Percentiles rank a stretch among this genome's conserved stretches.
These are phyloP conservation scores for Oscheius sp. DNA, from an alignment of 2,888 invertebrate species.

Conservation along the genomic window DNA sequence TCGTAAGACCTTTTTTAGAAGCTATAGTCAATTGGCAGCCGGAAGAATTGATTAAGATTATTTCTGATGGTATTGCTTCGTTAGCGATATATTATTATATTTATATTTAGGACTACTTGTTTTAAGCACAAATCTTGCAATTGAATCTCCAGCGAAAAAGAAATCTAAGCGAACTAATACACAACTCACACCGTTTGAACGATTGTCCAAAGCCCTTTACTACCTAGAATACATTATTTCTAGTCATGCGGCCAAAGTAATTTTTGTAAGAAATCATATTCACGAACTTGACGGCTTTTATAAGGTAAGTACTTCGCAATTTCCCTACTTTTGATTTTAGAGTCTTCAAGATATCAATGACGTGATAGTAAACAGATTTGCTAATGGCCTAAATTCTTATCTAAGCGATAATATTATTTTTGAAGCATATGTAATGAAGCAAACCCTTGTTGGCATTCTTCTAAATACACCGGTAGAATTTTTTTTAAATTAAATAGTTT, in stretches of 20 bases:
- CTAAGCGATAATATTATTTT: not conserved
- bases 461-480: constrained; percentile 1
- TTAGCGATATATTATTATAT: not conserved
- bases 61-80: not conserved
- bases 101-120: too few relatives aligned
- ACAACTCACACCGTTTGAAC: not conserved
- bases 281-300: not conserved
- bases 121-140: too few relatives aligned
- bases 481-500: not conserved
- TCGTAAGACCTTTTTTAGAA: constrained; percentile 9
- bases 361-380: too few relatives aligned
- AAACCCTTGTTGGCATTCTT: not conserved
- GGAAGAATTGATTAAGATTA: not conserved
- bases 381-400: not conserved
- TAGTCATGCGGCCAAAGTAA: not conserved
- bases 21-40: not conserved
- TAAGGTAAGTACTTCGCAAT: not conserved
- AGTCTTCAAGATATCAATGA: not conserved
- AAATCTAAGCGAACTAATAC: not conserved
- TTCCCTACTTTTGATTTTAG: too few relatives aligned
- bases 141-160: not conserved
- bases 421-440: constrained; percentile 5
- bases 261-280: not conserved
- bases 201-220: not conserved
- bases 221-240: not conserved